Base-by-base conservation (phyloP, 1,140 invertebrate genomes). In the Trichonephila clavipes region DNA sequence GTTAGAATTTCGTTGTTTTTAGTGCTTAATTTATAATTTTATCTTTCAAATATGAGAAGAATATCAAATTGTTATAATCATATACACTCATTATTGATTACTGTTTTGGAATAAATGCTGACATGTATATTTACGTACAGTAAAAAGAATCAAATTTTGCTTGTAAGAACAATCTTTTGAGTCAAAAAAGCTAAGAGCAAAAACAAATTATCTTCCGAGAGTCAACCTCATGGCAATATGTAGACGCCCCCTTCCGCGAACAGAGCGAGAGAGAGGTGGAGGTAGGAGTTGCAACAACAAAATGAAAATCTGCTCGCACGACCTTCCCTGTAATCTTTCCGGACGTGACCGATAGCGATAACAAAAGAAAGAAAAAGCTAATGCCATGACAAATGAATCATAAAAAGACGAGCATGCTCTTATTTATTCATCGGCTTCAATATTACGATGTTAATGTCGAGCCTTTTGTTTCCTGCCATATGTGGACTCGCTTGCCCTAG, bases 331-430 rank as follows among this genome's bases (percentile, higher is more conserved):
- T 88, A 88, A 88, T 88, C 59, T 88, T 64, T 61, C 40, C 58
- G 51, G 83, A 85, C 83, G 86, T 62, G 86, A 64, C 86, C 86
- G 58, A 51, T 61, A 85, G 58, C 86, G 58, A 51, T 61, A 85
- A 85, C 83, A 85, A 88, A 88, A 88, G 61, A 88, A 64, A 64
- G 34, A 88, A 88, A 88, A 88, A 64, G 83, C 83, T 85, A 88
- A 88, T 88, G 86, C 86, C 86, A 64, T 88, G 86, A 88, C 86
- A 88, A 88, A 88, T 88, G 86, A 88, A 88, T 64, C 62, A 88
- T 88, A 83, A 83, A 83, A 59, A 59, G 72, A 83, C 44, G 82
- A 59, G 51, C 82, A 83, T 28, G 14, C 83, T 61, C 44, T 85
- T 85, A 85, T 85, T 85, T 85, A 88, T 88, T 88, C 59, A 88